Conservation (phyloP, 2,888 invertebrate species). For the Lithophane semibrunnea region DNA sequence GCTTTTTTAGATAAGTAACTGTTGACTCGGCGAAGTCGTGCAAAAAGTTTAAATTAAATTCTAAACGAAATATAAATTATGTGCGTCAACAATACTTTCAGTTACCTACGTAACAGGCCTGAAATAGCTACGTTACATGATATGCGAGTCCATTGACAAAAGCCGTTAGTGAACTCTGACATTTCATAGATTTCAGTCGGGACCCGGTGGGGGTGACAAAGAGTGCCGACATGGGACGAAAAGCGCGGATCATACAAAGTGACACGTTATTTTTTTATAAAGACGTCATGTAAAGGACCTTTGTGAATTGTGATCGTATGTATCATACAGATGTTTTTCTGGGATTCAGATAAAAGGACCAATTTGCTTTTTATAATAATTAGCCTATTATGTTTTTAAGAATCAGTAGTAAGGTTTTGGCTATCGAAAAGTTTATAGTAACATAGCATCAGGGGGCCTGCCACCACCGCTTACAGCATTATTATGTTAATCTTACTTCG, state of each 20-base stretch:
- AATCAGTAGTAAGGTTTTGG: neutral
- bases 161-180: slow-evolving; percentile 54
- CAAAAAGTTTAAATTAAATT: slow-evolving; percentile 18
- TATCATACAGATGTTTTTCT: slow-evolving; percentile 4
- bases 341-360: neutral
- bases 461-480: too few relatives aligned
- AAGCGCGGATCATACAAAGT: slow-evolving; percentile 44
- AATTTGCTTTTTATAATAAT: neutral
- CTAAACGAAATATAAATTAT: slow-evolving; percentile 19
- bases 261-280: slow-evolving; percentile 44
- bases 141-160: slow-evolving; percentile 46
- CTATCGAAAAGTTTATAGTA: neutral
- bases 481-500: too few relatives aligned
- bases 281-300: slow-evolving; percentile 8
- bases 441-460: neutral
- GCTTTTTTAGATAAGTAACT: neutral
- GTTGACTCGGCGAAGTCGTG: neutral
- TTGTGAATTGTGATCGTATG: slow-evolving; percentile 16
- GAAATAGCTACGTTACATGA: slow-evolving; percentile 36
- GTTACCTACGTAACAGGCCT: slow-evolving; percentile 15
- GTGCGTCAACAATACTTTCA: slow-evolving; percentile 13
- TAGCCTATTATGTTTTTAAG: neutral
- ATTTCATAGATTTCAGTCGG: slow-evolving; percentile 56
- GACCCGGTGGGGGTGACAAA: slow-evolving; percentile 42
- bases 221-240: slow-evolving; percentile 50